Conservation (phyloP, 2,113 vertebrate species). For the Ophthalmolycus amberensis region DNA sequence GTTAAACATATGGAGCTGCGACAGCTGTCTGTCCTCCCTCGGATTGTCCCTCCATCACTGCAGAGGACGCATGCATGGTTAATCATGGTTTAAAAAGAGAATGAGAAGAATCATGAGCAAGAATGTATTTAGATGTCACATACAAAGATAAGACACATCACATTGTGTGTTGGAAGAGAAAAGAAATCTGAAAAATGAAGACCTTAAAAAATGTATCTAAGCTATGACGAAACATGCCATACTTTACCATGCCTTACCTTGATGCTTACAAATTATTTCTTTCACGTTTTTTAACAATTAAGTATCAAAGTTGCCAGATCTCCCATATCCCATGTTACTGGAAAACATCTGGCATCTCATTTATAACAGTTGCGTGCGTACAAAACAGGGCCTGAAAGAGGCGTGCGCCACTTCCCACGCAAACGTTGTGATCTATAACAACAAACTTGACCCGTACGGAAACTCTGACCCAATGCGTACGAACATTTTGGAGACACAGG, state of each 20-base stretch:
- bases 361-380: too few relatives aligned
- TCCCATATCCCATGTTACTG: not conserved
- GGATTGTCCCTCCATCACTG: slow-evolving; percentile 43
- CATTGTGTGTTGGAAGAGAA: not conserved
- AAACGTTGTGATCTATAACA: too few relatives aligned
- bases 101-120: not conserved
- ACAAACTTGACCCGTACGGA: too few relatives aligned
- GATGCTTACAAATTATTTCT: not conserved
- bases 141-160: not conserved
- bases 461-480: too few relatives aligned
- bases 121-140: not conserved
- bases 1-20: slow-evolving; percentile 65
- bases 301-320: not conserved
- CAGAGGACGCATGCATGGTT: not conserved
- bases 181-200: not conserved
- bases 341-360: not conserved
- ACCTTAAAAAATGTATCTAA: not conserved
- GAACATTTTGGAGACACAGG: too few relatives aligned
- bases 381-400: too few relatives aligned
- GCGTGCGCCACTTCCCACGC: too few relatives aligned
- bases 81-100: slow-evolving; percentile 3
- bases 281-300: not conserved
- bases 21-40: slow-evolving; percentile 57
- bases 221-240: not conserved
- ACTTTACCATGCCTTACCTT: not conserved